Evolutionary conservation across 2,113 vertebrate species (phyloP).

Genomic region (Notechis scutatus): DNA sequence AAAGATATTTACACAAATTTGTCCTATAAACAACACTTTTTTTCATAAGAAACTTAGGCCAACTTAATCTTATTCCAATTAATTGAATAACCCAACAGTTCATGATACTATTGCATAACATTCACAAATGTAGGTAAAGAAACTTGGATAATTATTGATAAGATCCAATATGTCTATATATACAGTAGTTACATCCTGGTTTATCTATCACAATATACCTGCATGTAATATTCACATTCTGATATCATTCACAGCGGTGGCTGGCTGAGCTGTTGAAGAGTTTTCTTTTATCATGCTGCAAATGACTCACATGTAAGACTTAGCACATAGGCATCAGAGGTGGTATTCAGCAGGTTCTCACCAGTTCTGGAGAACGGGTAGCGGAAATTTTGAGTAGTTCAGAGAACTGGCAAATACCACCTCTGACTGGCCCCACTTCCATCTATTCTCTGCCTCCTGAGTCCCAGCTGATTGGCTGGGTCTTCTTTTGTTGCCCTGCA

Average conservation of each 20-base stretch:
- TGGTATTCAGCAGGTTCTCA: no score
- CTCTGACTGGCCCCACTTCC: no score
- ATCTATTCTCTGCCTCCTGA: no score
- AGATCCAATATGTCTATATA: background rate
- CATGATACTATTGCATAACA: background rate
- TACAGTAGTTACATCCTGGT: background rate
- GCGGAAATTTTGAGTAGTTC: no score
- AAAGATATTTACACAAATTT: background rate
- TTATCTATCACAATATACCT: background rate
- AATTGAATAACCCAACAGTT: background rate
- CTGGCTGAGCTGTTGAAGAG: conserved; percentile 17
- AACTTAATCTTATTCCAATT: background rate
- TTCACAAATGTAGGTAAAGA: background rate
- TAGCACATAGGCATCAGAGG: background rate
- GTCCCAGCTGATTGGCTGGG: no score
- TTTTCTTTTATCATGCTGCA: background rate
- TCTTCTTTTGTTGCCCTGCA: no score
- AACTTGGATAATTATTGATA: background rate
- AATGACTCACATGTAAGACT: background rate
- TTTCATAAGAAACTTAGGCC: background rate
- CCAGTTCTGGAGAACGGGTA: no score
- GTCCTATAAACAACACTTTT: background rate
- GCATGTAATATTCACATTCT: background rate
- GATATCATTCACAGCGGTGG: background rate
- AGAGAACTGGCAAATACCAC: no score